A percentile compares a stretch with the other conserved stretches of the same genome.
These are phyloP conservation scores for Spizella passerina DNA, from an alignment of 2,797 vertebrate species.

Conservation along the genomic window DNA sequence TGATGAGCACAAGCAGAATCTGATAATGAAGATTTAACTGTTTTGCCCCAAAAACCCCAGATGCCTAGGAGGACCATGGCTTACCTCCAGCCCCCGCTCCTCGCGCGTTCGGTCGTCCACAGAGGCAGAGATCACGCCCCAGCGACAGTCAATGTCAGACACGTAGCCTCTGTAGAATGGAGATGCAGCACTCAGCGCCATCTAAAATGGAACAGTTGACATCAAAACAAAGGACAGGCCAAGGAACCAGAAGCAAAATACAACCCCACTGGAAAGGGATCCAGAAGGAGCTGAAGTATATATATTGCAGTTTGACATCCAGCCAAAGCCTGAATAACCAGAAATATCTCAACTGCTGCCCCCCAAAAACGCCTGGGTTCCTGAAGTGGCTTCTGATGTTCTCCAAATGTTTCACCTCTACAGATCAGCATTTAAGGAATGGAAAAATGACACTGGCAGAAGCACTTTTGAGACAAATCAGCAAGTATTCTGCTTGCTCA, in stretches of 20 bases:
- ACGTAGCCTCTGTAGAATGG: constrained; percentile 96
- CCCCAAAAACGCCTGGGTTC: neutral
- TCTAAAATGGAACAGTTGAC: constrained; percentile 74
- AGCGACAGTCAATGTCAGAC: constrained; percentile 96
- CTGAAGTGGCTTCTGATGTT: neutral
- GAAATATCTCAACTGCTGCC: neutral
- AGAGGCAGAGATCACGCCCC: constrained; percentile 97
- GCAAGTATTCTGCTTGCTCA: neutral
- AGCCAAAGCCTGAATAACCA: neutral
- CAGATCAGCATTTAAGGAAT: neutral
- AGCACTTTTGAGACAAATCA: neutral
- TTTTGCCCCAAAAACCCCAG: neutral
- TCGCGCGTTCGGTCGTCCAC: constrained; percentile 95
- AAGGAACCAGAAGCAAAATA: neutral
- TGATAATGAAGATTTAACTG: neutral
- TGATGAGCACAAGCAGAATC: neutral
- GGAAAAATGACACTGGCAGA: neutral
- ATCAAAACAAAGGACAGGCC: neutral
- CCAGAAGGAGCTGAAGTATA: neutral
- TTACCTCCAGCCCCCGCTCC: constrained; percentile 92
- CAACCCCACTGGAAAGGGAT: neutral
- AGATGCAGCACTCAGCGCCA: constrained; percentile 95
- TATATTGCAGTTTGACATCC: neutral
- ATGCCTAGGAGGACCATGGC: neutral
- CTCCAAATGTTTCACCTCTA: neutral